Evolutionary conservation across 2,888 invertebrate genomes (phyloP), one percentile per base, ranked within the genome.

Genomic region (Lycia hirtaria): DNA sequence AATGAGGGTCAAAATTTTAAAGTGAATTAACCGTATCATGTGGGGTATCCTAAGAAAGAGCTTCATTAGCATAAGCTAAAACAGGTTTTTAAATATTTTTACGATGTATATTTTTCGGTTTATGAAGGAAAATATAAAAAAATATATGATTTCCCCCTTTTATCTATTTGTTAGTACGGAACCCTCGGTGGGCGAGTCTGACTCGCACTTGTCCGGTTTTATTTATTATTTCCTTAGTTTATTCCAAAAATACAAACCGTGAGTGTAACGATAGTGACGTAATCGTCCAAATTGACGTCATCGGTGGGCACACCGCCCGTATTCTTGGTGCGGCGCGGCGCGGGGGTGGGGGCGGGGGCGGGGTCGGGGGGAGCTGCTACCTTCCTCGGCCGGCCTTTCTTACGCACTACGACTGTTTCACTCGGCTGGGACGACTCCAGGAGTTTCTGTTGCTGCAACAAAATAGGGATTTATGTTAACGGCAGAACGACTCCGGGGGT

Each of bases 251-350:
- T 5, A 33, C 54, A 1, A 2, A 56, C 56, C 56, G 56, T 51
- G 24, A 56, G 28, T 5, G 45, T 55, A 0, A 63, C 19, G 15
- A 53, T 35, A 15, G 14, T 43, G 47, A 52, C 48, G 41, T 56
- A 57, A 10, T 57, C 47, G 3, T 57, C 52, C 30, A 54, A 6
- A 15, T 54, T 47, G 32, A 57, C 32, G 17, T 49, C 44, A 4
- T 59, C 50, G 0, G 28, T 14, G 28, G 28, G 37, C 2, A 60
- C 50, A 17, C 51, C 56, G 12, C 56, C 56, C 15, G 51, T 56
- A 15, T 51, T 51, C 28, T 35, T 51, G 26, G 56, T 56, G 19
- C 56, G 30, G 7, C 51, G 37, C 28, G 44, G 22, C 4, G 35
- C 35, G 14, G 49, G 40, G n/a, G 32, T 26, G 10, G 33, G 24